phyloP scores from a whole-genome alignment of 2,888 invertebrate species.

The Itoplectis maculator region DNA sequence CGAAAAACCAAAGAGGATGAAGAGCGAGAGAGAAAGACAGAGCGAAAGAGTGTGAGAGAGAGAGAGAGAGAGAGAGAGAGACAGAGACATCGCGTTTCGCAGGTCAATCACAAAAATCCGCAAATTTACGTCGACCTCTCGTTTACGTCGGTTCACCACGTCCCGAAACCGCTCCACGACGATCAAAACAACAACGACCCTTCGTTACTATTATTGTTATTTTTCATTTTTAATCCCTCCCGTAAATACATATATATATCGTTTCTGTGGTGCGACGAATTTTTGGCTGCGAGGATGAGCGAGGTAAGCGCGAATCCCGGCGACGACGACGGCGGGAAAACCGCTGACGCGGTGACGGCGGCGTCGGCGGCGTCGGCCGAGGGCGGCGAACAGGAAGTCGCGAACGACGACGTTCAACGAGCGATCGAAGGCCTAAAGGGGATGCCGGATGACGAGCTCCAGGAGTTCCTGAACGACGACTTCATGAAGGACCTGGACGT shows the following conservation, averaged over 20 bases:
- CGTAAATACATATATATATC: background rate
- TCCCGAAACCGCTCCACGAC: background rate
- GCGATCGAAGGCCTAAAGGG: conserved; percentile 79
- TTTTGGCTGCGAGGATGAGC: conserved; percentile 56
- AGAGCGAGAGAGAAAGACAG: no score
- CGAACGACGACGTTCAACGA: conserved; percentile 76
- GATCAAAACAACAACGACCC: background rate
- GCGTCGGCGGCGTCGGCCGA: background rate
- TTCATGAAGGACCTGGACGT: conserved; percentile 81
- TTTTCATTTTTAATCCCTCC: no score
- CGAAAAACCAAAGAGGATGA: no score
- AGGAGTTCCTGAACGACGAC: conserved; percentile 80
- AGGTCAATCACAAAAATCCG: background rate
- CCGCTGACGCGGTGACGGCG: no score
- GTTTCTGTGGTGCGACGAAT: conserved; percentile 16
- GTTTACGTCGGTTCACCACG: background rate
- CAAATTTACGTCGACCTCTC: background rate
- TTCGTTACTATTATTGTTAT: background rate
- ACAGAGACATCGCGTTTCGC: background rate
- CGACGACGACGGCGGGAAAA: background rate
- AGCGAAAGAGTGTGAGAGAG: no score
- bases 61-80: background rate
- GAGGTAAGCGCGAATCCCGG: conserved; percentile 58
- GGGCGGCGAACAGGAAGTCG: background rate
- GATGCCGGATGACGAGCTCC: conserved; percentile 80